A percentile compares a stretch with the other conserved stretches of the same genome.
Conservation (phyloP, 2,888 invertebrate species). For the Pachydiplax longipennis region DNA sequence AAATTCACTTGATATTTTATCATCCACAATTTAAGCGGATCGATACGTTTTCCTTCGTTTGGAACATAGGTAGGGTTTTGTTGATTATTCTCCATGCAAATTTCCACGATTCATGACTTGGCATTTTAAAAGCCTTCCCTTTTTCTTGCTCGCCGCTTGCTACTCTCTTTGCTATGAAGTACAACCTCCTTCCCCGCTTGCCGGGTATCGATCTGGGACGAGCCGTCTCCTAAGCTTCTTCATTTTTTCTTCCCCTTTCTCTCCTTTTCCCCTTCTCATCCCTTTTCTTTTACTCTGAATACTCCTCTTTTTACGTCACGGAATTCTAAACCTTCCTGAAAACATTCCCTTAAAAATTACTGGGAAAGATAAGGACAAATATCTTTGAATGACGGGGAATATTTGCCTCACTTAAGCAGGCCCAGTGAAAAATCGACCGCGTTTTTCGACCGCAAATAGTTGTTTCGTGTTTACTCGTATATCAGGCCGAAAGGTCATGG, state of each 20-base stretch:
- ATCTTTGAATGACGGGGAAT: not conserved
- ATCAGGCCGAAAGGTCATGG: not conserved
- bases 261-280: not conserved
- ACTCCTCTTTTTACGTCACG: not conserved
- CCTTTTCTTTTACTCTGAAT: not conserved
- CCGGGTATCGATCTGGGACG: not conserved
- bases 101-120: conserved; percentile 22
- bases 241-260: not conserved
- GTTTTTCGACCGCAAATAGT: not conserved
- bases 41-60: too few relatives aligned
- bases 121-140: not conserved
- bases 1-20: too few relatives aligned
- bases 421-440: not conserved
- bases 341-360: not conserved
- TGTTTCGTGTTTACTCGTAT: not conserved
- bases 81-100: not conserved
- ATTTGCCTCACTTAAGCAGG: not conserved
- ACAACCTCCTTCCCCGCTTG: not conserved
- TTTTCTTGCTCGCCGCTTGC: not conserved
- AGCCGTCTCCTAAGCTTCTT: not conserved
- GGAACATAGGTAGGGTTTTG: too few relatives aligned
- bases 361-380: not conserved
- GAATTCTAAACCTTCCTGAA: not conserved
- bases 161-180: not conserved
- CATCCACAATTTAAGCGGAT: too few relatives aligned